phyloP scores from a whole-genome alignment of 2,113 vertebrate species.

The Tamias sibiricus region DNA sequence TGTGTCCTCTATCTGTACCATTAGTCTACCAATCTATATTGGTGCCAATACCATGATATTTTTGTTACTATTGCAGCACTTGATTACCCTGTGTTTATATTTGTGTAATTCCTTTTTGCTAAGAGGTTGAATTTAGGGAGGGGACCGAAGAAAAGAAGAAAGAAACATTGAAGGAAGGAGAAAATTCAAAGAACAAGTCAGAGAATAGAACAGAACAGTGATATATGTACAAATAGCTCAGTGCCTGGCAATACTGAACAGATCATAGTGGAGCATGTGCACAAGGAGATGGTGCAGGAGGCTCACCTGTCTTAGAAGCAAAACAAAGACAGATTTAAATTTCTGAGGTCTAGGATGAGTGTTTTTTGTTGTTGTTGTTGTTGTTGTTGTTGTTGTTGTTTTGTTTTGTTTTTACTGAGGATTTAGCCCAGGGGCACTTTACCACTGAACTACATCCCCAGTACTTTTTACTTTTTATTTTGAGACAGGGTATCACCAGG shows the following conservation, averaged over 20 bases:
- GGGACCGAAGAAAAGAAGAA: not conserved
- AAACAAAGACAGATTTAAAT: not conserved
- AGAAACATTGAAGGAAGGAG: not conserved
- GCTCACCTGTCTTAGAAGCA: not conserved
- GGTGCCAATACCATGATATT: too few species aligned
- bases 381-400: too few species aligned
- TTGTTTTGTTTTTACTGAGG: not conserved
- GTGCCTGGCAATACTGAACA: too few species aligned
- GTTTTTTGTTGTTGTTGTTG: not conserved
- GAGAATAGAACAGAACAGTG: not conserved
- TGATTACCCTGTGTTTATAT: not conserved
- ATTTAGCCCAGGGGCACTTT: too few species aligned
- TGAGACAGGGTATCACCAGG: too few species aligned
- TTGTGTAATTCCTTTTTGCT: not conserved
- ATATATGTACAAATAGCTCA: accelerated
- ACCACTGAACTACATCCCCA: too few species aligned
- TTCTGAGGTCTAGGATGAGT: not conserved
- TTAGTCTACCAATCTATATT: too few species aligned
- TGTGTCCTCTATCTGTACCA: too few species aligned
- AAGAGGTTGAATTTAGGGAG: not conserved
- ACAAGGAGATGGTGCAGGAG: too few species aligned
- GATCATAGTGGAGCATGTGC: accelerated
- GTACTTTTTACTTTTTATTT: too few species aligned
- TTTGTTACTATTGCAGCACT: too few species aligned
- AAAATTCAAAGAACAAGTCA: not conserved